Evolutionary conservation across 2,888 invertebrate genomes (phyloP).

Genomic region (Glaucopsyche alexis): DNA sequence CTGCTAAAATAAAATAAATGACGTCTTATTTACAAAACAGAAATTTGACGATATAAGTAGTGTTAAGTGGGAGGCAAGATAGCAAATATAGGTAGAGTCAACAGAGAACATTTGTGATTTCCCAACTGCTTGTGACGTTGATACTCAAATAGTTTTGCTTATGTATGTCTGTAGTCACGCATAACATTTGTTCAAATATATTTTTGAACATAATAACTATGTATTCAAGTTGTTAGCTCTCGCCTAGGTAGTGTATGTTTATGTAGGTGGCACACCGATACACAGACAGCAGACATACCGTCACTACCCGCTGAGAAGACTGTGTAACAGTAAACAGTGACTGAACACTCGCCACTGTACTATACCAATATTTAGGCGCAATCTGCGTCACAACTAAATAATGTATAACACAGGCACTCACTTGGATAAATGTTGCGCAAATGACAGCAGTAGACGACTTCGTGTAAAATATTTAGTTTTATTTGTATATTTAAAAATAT

Average conservation of each 20-base stretch:
- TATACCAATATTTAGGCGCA: slow-evolving; percentile 27
- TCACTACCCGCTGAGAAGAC: background rate
- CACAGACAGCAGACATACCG: background rate
- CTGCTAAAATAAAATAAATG: background rate
- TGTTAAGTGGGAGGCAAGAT: background rate
- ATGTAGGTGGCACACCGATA: background rate
- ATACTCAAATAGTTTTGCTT: slow-evolving; percentile 12
- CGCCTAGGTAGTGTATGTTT: background rate
- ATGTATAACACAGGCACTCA: background rate
- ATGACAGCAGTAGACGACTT: too few relatives aligned
- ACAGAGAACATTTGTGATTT: background rate
- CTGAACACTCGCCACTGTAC: slow-evolving; percentile 1
- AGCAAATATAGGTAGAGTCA: slow-evolving; percentile 8
- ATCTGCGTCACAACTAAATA: slow-evolving; percentile 27
- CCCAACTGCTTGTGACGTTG: background rate
- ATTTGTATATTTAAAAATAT: too few relatives aligned
- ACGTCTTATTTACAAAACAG: background rate
- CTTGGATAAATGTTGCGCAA: too few relatives aligned
- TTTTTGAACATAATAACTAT: slow-evolving; percentile 12
- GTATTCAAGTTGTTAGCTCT: slow-evolving; percentile 12
- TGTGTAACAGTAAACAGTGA: background rate
- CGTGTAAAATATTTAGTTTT: too few relatives aligned
- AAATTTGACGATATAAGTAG: background rate
- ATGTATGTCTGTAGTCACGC: background rate
- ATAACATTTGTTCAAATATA: slow-evolving; percentile 12